Evolutionary conservation across 2,888 invertebrate species (phyloP), one percentile per base, ranked within the genome.

Genomic region (Melikaiella ostensackeni): DNA sequence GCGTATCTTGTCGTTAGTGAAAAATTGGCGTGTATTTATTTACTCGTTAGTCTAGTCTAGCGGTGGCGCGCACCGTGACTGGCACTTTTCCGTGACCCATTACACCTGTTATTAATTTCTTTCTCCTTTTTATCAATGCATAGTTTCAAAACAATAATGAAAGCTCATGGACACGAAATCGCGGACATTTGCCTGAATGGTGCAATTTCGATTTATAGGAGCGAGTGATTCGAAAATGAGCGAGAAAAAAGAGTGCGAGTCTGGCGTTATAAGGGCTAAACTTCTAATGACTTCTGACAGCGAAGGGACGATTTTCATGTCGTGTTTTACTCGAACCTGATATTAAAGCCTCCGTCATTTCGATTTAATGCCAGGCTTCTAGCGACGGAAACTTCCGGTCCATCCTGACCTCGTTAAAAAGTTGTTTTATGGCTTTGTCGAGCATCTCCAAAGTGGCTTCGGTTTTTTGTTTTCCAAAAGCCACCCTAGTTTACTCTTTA

Each of bases 341-440:
- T 21, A 70, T 70, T 70, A 50, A 50, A 70, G 33, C 50, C 70
- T 70, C 13, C 50, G 50, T 70, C 30, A 30, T 75, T 75, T 75
- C 73, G 79, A 79, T 79, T 81, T 81, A 81, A 81, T 81, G 79
- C 77, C 75, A 79, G 78, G 70, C 73, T 79, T 46, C 75, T 75
- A 75, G 57, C 77, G 77, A 80, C 75, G 46, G 77, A 63, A 78
- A 80, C 79, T 81, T 80, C 79, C 80, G 80, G 80, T 81, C 79
- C 75, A 70, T 75, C 75, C 63, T 78, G 79, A 79, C 13, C 70
- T 66, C 66, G 46, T 66, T 66, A 66, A 66, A 66, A 66, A 66
- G 42, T 66, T 66, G 66, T 66, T 66, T 66, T 66, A 66, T 66
- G 66, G 42, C 27, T 66, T 46, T 46, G 19, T 66, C 42, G 19